phyloP scores from a whole-genome alignment of 1,140 invertebrate genomes.

The Ericerus pela region DNA sequence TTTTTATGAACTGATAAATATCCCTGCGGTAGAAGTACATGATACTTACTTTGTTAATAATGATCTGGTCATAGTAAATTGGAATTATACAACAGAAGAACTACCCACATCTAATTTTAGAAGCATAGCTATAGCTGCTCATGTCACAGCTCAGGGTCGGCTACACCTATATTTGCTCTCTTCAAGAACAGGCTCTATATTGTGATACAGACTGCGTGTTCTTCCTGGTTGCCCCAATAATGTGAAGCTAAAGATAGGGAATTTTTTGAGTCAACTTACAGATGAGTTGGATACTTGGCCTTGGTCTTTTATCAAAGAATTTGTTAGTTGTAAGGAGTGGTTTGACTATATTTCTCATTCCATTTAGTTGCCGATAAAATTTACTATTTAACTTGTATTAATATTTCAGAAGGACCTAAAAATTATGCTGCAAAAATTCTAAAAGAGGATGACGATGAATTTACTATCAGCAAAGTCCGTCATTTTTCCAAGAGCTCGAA shows the following conservation, averaged over 20 bases:
- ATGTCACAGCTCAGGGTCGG: slow-evolving; percentile 30
- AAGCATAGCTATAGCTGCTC: slow-evolving; percentile 30
- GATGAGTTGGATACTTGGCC: slow-evolving; percentile 25
- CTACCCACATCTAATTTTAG: slow-evolving; percentile 13
- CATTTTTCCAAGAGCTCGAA: slow-evolving; percentile 20
- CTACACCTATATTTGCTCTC: slow-evolving; percentile 29
- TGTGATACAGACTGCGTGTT: slow-evolving; percentile 32
- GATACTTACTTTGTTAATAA: slow-evolving; percentile 22
- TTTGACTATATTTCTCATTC: neutral
- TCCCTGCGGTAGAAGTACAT: slow-evolving; percentile 21
- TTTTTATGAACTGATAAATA: slow-evolving; percentile 25
- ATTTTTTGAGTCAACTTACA: slow-evolving; percentile 27
- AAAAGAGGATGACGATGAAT: neutral
- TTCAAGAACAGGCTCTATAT: slow-evolving; percentile 28
- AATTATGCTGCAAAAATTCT: slow-evolving; percentile 22
- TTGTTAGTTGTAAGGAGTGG: slow-evolving; percentile 18
- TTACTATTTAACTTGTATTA: neutral
- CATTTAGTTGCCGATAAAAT: neutral
- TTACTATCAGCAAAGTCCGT: slow-evolving; percentile 22
- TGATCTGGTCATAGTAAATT: slow-evolving; percentile 23
- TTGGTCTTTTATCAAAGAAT: slow-evolving; percentile 24
- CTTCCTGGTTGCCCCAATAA: slow-evolving; percentile 18
- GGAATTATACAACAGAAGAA: slow-evolving; percentile 19
- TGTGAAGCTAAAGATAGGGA: slow-evolving; percentile 20
- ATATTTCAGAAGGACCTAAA: slow-evolving; percentile 26